These are phyloP conservation scores for Pemphigus obesinymphae DNA, from an alignment of 1,140 invertebrate genomes.

Conservation along the genomic window DNA sequence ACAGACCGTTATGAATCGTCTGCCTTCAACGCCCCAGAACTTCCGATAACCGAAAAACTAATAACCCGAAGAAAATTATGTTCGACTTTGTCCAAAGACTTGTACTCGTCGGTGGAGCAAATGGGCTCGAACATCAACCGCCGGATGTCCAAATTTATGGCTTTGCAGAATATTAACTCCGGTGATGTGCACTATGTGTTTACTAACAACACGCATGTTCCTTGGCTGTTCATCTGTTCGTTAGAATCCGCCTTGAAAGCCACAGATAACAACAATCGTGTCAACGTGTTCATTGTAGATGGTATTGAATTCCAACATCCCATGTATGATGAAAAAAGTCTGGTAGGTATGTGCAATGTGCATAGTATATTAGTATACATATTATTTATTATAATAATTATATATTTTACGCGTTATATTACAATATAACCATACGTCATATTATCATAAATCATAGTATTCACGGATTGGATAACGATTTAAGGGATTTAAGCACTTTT, in stretches of 20 bases:
- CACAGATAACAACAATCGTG: not conserved
- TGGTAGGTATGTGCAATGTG: no score
- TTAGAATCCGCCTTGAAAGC: not conserved
- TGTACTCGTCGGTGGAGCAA: not conserved
- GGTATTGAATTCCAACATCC: not conserved
- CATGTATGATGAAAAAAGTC: not conserved
- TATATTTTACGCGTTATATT: no score
- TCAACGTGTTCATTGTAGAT: not conserved
- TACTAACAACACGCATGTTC: not conserved
- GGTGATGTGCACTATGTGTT: conserved; percentile 17
- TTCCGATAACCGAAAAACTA: not conserved
- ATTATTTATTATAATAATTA: no score
- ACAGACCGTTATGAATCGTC: not conserved
- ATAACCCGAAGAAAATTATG: not conserved
- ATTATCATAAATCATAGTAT: no score
- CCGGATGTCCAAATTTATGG: not conserved
- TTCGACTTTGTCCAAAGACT: not conserved
- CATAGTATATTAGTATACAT: no score
- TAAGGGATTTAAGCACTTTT: no score
- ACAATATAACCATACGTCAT: no score
- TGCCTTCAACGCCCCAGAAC: no score
- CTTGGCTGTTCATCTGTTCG: not conserved
- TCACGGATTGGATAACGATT: no score
- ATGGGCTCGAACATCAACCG: not conserved
- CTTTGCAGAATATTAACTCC: not conserved